Base-by-base conservation (phyloP, 1,140 invertebrate species). In the Dendroctonus valens region DNA sequence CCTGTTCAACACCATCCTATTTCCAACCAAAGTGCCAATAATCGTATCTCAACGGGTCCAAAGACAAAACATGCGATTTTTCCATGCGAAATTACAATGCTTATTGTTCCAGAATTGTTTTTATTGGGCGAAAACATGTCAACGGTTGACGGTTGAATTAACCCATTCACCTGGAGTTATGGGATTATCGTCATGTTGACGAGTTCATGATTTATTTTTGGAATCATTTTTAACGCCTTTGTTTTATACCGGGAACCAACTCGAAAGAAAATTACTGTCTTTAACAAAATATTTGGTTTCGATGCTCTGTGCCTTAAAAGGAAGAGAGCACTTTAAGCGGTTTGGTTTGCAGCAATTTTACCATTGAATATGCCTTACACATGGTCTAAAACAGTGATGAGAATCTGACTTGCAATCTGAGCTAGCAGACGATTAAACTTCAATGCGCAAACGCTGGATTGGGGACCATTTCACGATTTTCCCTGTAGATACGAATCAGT, bases 111-210 rank as follows among this genome's bases (percentile, higher is more conserved):
- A 9, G 41, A 55, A 55, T 55, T 55, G 39, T 41, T 41, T 55
- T 55, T 55, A 55, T 39, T 55, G 39, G 53, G 38, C 53, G 39
- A 55, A 38, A 41, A 55, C 9, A 38, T 41, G 53, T 55, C 53
- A 55, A 55, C 53, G 53, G 8, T 39, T 55, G 53, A 55, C 53
- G 53, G 53, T 55, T 55, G 53, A 55, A 55, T 55, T 55, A 55
- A 55, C 53, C 53, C 53, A 55, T 55, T 55, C 53, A 26, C 6
- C 26, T n/a, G 39, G 53, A 55, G 11, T 55, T 55, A 55, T 55
- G 5, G 53, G 53, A 55, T 55, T 51, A 51, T 51, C 49, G 11
- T 8, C 49, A 15, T 12, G 7, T 15, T 15, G 49, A 15, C 11
- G 49, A 15, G 49, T 11, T 12, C 44, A 11, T 48, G 46, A 8